A percentile compares a stretch with the other conserved stretches of the same genome.
These are phyloP conservation scores for Apeltes quadracus DNA, from an alignment of 2,113 vertebrate species.

Conservation along the genomic window DNA sequence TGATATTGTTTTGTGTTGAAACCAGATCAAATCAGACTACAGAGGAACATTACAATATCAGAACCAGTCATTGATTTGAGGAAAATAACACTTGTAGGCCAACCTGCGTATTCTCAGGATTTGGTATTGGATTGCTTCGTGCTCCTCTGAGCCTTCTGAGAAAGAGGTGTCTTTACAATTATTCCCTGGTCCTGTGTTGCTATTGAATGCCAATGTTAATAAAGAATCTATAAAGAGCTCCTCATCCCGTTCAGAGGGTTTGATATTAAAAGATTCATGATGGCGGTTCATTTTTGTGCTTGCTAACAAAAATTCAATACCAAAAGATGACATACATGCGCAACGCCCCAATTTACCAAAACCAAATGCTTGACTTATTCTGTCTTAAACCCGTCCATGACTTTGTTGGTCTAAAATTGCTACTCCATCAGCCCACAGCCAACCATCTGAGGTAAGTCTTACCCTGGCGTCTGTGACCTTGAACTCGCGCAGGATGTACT, in stretches of 20 bases:
- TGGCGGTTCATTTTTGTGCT: neutral
- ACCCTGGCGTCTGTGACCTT: conserved; percentile 98
- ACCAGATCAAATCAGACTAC: conserved; percentile 5
- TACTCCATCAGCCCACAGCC: neutral
- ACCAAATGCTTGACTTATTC: neutral
- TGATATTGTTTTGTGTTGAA: conserved; percentile 7
- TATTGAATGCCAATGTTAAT: conserved; percentile 3
- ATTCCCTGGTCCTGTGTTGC: neutral
- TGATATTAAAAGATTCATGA: neutral
- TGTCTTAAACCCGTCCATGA: neutral
- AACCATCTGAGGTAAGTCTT: conserved; percentile 54
- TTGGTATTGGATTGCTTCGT: neutral
- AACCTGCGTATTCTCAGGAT: conserved; percentile 19
- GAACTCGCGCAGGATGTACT: conserved; percentile 97
- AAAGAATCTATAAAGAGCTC: neutral
- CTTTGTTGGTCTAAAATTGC: neutral
- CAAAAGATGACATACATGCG: neutral
- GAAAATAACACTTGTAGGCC: neutral
- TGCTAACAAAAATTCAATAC: neutral
- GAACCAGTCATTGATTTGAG: neutral
- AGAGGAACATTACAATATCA: conserved; percentile 12
- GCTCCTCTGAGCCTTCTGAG: neutral
- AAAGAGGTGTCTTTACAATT: neutral
- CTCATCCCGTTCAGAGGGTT: neutral
- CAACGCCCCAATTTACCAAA: neutral